Evolutionary conservation across 1,140 invertebrate species (phyloP), one percentile per base, ranked within the genome.

Genomic region (Popillia japonica): DNA sequence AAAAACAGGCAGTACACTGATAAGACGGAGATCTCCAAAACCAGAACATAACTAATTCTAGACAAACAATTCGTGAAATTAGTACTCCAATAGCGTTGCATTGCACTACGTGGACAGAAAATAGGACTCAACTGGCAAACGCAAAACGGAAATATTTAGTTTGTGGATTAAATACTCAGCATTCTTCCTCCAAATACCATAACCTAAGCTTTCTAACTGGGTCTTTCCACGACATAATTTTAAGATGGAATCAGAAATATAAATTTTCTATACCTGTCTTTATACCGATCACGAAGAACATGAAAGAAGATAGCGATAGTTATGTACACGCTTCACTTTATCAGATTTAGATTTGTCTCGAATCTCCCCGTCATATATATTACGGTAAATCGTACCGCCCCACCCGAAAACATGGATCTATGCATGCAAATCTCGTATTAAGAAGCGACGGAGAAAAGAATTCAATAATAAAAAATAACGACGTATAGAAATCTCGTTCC

Each of bases 381-480:
- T 48, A 48, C 44, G 44, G 11, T 4, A 10, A 14, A 10, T 10
- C 17, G 17, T 14, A 48, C 44, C 44, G 17, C 17, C 10, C 44
- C n/a, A n/a, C 7, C 41, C 41, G 10, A 48, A 48, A 48, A 48
- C 44, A 48, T 11, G 44, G 7, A 48, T 48, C 44, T 48, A 48
- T 48, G 44, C 44, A 48, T 48, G 17, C 44, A n/a, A 48, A 48
- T 48, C 17, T 48, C 44, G 44, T 6, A 3, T 48, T 48, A 48
- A 3, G 11, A n/a, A 3, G 44, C 44, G 44, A 14, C 44, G 44
- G 44, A 3, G 4, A 48, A 11, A 14, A n/a, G 44, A 48, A 48
- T 48, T 48, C 44, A 48, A 48, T 48, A 48, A 48, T 48, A 48
- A 48, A 48, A 48, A 48, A 48, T 48, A 48, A 48, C 44, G 44